Conservation (phyloP, 2,113 vertebrate species). For the Cichladusa arquata region DNA sequence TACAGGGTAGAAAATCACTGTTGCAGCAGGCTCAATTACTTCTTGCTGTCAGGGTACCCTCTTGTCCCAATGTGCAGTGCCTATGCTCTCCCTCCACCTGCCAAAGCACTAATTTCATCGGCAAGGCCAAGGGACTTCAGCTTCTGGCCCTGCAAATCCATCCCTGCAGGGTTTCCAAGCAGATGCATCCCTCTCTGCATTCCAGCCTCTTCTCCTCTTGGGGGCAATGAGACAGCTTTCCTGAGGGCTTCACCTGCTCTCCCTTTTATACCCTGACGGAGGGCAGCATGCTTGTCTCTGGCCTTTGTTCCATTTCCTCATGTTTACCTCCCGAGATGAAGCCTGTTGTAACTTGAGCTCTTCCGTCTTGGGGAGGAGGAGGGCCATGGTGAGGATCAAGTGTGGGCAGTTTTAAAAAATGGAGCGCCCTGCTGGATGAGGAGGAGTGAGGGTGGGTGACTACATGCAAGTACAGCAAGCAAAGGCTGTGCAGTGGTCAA, state of each 20-base stretch:
- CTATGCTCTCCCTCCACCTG: not conserved
- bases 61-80: rapidly evolving
- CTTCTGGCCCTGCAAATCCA: not conserved
- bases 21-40: not conserved
- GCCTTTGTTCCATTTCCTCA: not conserved
- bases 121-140: not conserved
- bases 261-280: not conserved
- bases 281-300: not conserved
- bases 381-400: not conserved
- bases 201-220: not conserved
- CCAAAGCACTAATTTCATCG: not conserved
- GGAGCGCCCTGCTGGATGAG: not conserved
- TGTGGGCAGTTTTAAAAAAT: not conserved
- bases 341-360: not conserved
- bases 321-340: not conserved
- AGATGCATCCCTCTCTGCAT: not conserved
- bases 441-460: not conserved
- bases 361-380: not conserved
- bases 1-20: not conserved
- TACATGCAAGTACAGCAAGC: not conserved
- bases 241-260: not conserved
- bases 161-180: not conserved
- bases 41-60: not conserved
- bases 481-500: not conserved
- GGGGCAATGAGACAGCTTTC: not conserved